Evolutionary conservation across 2,888 invertebrate genomes (phyloP), one percentile per base, ranked within the genome.

Genomic region (Nezara viridula): DNA sequence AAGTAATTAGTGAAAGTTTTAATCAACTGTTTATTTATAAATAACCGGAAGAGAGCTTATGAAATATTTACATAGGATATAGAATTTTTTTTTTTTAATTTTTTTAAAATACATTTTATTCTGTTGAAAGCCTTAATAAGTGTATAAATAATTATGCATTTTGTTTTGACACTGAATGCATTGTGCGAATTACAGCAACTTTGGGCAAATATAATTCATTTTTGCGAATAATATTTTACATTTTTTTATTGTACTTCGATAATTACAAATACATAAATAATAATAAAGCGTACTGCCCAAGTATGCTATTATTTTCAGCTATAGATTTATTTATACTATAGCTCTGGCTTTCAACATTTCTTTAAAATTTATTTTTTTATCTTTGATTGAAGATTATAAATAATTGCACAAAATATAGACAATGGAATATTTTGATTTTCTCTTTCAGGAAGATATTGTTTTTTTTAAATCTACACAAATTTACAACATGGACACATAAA

Each of bases 321-420:
- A 88, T 73, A 88, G 88, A 77, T 77, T 86, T 27, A 40, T 88
- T 77, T 32, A 37, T 73, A 66, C 66, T 49, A 88, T 88, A 88
- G 88, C 88, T 47, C 40, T 21, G 88, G 88, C 88, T 88, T 88
- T 88, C 88, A 88, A 88, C 81, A 81, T 81, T 81, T 81, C 12
- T 81, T 81, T 81, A 44, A 40, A 40, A 40, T 86, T 86, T 86
- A 40, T 86, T 55, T 27, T 44, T 49, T 1, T 88, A 88, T 88
- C 37, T 77, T 88, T 73, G 88, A 88, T 73, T 49, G 88, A 88
- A 88, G 47, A 88, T 88, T 89, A 91, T 91, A 91, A 91, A 91
- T 91, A 91, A 91, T 90, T 91, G 90, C 91, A 91, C 91, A 90
- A 90, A 90, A 90, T 91, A 90, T 90, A 90, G 90, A 90, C 90